phyloP scores from a whole-genome alignment of 1,140 invertebrate species.

The Formica exsecta region DNA sequence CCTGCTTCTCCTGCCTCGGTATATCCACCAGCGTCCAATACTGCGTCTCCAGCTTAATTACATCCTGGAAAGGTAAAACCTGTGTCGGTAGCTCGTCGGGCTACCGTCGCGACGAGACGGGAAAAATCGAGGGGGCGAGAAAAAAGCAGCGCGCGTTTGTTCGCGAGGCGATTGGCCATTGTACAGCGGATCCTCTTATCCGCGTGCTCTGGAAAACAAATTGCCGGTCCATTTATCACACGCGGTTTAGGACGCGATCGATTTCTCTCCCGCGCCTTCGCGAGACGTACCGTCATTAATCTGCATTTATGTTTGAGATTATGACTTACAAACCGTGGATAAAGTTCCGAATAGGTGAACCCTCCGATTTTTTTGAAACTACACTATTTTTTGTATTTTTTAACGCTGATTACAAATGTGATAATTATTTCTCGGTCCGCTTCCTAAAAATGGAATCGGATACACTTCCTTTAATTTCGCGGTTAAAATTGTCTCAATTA shows the following conservation, averaged over 20 bases:
- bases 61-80: slow-evolving; percentile 89
- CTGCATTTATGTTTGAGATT: neutral
- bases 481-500: neutral
- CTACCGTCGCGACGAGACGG: neutral
- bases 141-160: neutral
- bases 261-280: neutral
- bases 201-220: slow-evolving; percentile 22
- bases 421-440: neutral
- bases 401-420: too few species aligned
- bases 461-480: neutral
- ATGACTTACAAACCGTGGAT: neutral
- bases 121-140: neutral
- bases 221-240: neutral
- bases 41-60: slow-evolving; percentile 96
- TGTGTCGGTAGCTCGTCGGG: neutral
- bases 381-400: too few species aligned
- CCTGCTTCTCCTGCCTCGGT: slow-evolving; percentile 95
- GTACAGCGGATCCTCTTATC: slow-evolving; percentile 29
- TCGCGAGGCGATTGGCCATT: slow-evolving; percentile 24
- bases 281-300: neutral
- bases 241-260: slow-evolving; percentile 1
- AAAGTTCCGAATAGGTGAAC: too few species aligned
- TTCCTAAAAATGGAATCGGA: neutral
- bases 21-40: slow-evolving; percentile 97
- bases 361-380: too few species aligned